Evolutionary conservation across 2,888 invertebrate species (phyloP).

Genomic region (Mimas tiliae): DNA sequence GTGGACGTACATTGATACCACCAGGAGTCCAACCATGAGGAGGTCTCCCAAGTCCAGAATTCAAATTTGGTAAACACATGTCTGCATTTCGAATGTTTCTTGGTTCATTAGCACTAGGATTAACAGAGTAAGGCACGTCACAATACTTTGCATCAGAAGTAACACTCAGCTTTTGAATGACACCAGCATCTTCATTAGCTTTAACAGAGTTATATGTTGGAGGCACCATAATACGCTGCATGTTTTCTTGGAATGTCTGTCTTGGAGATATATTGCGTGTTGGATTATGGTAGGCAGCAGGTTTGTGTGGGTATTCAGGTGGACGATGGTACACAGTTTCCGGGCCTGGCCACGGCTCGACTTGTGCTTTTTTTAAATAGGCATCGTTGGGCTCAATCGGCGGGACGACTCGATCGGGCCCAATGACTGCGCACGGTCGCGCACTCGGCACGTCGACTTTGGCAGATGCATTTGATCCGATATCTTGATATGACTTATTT

Average conservation of each 20-base stretch:
- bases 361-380: constrained; percentile 63
- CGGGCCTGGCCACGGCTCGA: constrained; percentile 64
- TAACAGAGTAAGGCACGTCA: constrained; percentile 81
- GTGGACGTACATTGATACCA: constrained; percentile 59
- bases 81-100: constrained; percentile 68
- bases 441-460: constrained; percentile 69
- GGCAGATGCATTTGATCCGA: constrained; percentile 67
- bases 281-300: constrained; percentile 63
- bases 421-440: constrained; percentile 81
- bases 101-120: constrained; percentile 66
- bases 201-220: constrained; percentile 67
- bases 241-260: constrained; percentile 83
- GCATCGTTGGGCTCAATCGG: constrained; percentile 57
- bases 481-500: constrained; percentile 71
- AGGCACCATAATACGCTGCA: constrained; percentile 79
- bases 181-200: constrained; percentile 63
- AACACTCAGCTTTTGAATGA: constrained; percentile 60
- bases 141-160: constrained; percentile 72
- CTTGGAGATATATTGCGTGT: constrained; percentile 80
- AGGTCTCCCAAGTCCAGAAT: constrained; percentile 53
- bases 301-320: constrained; percentile 70
- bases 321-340: constrained; percentile 65
- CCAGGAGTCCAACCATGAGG: constrained; percentile 64
- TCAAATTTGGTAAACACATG: constrained; percentile 64
- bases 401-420: constrained; percentile 75